A percentile compares a stretch with the other conserved stretches of the same genome.
Evolutionary conservation across 2,113 vertebrate genomes (phyloP).

Genomic region (Dolichotis patagonum): DNA sequence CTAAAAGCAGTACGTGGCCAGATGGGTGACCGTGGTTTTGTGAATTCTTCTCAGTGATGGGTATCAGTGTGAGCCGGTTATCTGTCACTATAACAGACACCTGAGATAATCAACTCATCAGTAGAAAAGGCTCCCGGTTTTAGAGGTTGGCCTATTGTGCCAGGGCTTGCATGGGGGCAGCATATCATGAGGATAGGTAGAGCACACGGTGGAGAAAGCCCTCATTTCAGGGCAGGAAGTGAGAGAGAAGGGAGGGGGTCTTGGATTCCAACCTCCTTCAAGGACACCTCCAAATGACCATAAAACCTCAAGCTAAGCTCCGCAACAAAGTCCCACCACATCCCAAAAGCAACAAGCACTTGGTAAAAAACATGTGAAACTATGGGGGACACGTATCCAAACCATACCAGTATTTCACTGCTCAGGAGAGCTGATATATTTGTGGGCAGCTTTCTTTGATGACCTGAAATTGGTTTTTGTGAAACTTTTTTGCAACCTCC

Average conservation of each 20-base stretch:
- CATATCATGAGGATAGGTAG: neutral
- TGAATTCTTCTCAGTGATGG: neutral
- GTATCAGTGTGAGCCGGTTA: neutral
- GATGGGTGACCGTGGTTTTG: neutral
- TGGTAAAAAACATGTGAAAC: neutral
- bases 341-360: neutral
- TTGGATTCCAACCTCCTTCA: neutral
- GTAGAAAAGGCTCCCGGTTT: neutral
- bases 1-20: neutral
- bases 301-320: neutral
- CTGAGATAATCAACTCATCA: neutral
- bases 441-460: neutral
- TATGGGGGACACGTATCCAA: neutral
- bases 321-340: neutral
- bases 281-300: neutral
- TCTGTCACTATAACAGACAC: neutral
- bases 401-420: neutral
- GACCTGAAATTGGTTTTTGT: slow-evolving; percentile 10
- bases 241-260: neutral
- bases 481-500: neutral
- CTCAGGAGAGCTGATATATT: neutral
- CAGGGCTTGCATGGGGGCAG: neutral
- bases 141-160: neutral
- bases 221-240: neutral
- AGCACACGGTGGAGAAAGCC: neutral